Evolutionary conservation across 2,888 invertebrate species (phyloP).

Genomic region (Drosophila recens): DNA sequence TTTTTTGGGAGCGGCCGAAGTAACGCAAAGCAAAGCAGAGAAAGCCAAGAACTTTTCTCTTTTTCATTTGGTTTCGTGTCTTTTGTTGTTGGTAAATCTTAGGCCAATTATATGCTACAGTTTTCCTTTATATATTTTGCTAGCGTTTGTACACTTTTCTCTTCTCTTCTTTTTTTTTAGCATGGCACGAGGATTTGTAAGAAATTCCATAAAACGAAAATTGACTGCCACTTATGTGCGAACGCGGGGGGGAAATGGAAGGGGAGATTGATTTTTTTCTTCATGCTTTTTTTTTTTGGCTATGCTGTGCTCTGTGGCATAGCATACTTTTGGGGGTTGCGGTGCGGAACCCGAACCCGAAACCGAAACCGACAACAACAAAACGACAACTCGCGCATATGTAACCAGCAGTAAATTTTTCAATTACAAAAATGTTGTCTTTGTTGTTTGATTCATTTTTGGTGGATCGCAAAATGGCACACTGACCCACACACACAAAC

Average conservation of each 20-base stretch:
- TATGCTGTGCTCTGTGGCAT: conserved; percentile 44
- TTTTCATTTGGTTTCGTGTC: conserved; percentile 32
- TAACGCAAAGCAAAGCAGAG: conserved; percentile 30
- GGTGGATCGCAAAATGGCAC: conserved; percentile 64
- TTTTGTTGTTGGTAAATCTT: conserved; percentile 28
- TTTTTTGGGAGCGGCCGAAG: conserved; percentile 72
- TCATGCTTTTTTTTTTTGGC: conserved; percentile 41
- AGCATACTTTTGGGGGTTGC: conserved; percentile 71
- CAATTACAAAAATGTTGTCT: conserved; percentile 66
- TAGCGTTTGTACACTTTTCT: conserved; percentile 2
- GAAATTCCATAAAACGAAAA: conserved; percentile 39
- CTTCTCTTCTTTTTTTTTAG: conserved; percentile 6
- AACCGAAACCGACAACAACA: conserved; percentile 45
- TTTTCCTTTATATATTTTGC: conserved; percentile 9
- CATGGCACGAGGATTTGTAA: conserved; percentile 16
- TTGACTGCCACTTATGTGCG: conserved; percentile 47
- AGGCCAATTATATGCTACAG: conserved; percentile 39
- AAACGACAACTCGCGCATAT: conserved; percentile 63
- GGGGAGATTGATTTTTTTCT: conserved; percentile 52
- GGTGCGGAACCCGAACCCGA: conserved; percentile 52
- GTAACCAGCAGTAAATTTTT: conserved; percentile 71
- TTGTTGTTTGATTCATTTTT: conserved; percentile 65
- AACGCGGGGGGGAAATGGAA: conserved; percentile 18
- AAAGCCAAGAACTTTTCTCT: conserved; percentile 61
- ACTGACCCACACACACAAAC: conserved; percentile 68